phyloP scores from a whole-genome alignment of 2,113 vertebrate species.

The Lichenostomus cassidix region DNA sequence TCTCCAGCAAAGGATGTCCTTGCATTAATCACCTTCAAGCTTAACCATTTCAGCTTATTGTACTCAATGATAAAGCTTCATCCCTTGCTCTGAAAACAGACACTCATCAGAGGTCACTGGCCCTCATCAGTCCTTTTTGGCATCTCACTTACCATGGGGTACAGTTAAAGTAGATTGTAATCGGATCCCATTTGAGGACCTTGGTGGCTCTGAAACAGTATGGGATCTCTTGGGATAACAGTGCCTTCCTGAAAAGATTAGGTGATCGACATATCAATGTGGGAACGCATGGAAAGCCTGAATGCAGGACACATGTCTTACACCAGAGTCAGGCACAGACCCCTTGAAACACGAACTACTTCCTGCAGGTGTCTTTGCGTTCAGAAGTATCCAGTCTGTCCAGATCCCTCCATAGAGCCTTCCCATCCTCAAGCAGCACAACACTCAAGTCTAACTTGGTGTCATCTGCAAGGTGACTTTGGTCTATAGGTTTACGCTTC shows the following conservation, averaged over 20 bases:
- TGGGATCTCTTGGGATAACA: background rate
- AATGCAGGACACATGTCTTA: background rate
- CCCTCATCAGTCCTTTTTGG: background rate
- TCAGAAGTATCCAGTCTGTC: background rate
- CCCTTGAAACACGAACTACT: background rate
- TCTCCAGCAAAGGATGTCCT: background rate
- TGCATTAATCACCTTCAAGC: background rate
- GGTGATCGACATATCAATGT: background rate
- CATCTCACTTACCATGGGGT: background rate
- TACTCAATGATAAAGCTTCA: background rate
- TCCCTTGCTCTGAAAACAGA: background rate
- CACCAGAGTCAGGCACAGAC: background rate
- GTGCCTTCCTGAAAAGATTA: background rate
- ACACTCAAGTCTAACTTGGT: fast-evolving
- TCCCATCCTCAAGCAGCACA: background rate
- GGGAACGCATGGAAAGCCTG: background rate
- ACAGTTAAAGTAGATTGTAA: background rate
- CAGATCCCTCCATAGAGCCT: background rate
- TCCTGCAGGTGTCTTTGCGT: background rate
- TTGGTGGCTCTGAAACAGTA: background rate
- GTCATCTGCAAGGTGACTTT: background rate
- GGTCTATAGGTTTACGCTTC: background rate
- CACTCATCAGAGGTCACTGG: background rate
- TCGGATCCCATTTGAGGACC: background rate
- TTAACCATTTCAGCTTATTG: background rate